phyloP scores from a whole-genome alignment of 2,113 vertebrate species.

The human (Homo sapiens) region GRCh38 chr5:8156001-8156500 shows the following conservation, averaged over 20 bases:
- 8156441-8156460: neutral
- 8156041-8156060: neutral
- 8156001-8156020: neutral
- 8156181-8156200: neutral
- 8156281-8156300: neutral
- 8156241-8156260: neutral
- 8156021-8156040: neutral
- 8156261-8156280: neutral
- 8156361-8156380: neutral
- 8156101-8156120: neutral
- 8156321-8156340: neutral
- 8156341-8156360: neutral
- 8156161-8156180: neutral
- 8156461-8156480: fast-evolving
- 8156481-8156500: fast-evolving
- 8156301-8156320: neutral
- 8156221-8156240: neutral
- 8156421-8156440: neutral
- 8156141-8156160: neutral
- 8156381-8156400: neutral
- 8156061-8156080: neutral
- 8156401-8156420: neutral
- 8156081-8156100: neutral
- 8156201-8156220: neutral
- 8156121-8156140: neutral